Percentiles rank a stretch among this genome's conserved stretches.
phyloP scores from a whole-genome alignment of 2,113 vertebrate genomes.

The Nycticebus coucang region DNA sequence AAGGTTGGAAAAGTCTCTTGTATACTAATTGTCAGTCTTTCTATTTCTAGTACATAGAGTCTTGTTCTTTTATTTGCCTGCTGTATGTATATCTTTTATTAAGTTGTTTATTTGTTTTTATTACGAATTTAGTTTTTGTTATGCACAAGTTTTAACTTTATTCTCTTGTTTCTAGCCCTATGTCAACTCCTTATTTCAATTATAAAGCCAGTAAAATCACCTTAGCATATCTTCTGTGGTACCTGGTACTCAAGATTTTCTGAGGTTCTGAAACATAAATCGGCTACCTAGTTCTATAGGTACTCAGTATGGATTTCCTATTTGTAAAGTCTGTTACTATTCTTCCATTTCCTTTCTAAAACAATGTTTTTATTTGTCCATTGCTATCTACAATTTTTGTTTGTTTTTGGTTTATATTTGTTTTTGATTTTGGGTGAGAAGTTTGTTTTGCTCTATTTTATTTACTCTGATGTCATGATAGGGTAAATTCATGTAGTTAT shows the following conservation, averaged over 20 bases:
- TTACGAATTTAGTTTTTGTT: neutral
- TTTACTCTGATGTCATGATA: neutral
- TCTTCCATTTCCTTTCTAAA: neutral
- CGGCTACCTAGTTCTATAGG: neutral
- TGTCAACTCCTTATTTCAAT: neutral
- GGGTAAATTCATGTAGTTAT: neutral
- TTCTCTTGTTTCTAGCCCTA: accelerated
- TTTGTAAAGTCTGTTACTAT: neutral
- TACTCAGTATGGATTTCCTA: neutral
- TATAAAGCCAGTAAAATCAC: neutral
- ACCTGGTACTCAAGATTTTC: neutral
- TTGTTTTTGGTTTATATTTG: neutral
- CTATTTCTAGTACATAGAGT: neutral
- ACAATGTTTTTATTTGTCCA: neutral
- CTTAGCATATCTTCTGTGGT: neutral
- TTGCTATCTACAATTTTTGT: neutral
- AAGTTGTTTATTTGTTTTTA: neutral
- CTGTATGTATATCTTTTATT: neutral
- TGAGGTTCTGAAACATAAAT: neutral
- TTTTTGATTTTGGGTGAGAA: neutral
- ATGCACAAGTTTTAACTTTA: neutral
- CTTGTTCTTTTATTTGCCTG: neutral
- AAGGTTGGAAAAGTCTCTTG: neutral
- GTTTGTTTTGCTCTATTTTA: neutral
- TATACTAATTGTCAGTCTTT: neutral